Evolutionary conservation across 2,797 vertebrate species (phyloP), one percentile per base, ranked within the genome.

Genomic region (Thripadectes ignobilis): DNA sequence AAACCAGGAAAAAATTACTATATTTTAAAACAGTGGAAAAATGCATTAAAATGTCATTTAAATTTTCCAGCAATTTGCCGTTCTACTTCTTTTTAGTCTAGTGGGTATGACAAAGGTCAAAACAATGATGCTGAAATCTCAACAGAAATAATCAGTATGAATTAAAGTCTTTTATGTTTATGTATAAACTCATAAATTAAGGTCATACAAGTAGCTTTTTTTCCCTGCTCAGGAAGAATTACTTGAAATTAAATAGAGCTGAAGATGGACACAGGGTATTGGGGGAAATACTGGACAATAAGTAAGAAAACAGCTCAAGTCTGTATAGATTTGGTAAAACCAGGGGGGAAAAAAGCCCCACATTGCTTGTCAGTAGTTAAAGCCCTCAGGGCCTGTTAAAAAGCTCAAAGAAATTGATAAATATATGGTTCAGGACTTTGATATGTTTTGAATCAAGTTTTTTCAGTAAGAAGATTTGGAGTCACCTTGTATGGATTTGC

Each of bases 21-120:
- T 73, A 59, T 93, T 88, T 88, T 82, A 88, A 81, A 93, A 81
- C 51, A 90, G 59, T 69, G 94, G 95, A 94, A 97, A 96, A 94
- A 92, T 30, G 10, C 34, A 92, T 95, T 95, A 95, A 84, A 88
- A 81, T 81, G 83, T 81, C 94, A 81, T 61, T 94, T 92, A 91
- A 19, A 34, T 81, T 95, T 95, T 69, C 66, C 62, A 83, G 8
- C 58, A 76, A 92, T 49, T 54, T 86, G 39, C 51, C 39, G 43
- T 78, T 86, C 39, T 68, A 4, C n/a, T 81, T 62, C 49, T 88
- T 89, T 80, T 36, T 72, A 58, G 27, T 83, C 85, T 62, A 81
- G 54, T 73, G 88, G 22, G 17, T 73, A 73, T 84, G 67, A 59
- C 80, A 93, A 81, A 92, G 96, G 96, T 95, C 93, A 95, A 90